These are phyloP conservation scores for Clepsis dumicolana DNA, from an alignment of 2,888 invertebrate species.

Conservation along the genomic window DNA sequence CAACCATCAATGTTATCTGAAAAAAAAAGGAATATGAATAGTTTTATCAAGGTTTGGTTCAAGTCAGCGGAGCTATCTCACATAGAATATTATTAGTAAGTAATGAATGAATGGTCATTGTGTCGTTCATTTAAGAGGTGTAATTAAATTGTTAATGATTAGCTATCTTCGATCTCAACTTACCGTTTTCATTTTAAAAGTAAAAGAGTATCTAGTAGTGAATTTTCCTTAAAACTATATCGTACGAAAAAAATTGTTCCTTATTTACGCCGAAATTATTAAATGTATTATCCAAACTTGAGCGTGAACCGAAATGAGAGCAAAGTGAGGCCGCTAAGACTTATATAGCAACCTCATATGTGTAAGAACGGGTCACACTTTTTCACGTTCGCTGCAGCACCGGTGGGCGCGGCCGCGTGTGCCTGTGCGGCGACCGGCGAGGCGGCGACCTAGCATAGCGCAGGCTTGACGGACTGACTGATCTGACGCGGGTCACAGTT, in stretches of 20 bases:
- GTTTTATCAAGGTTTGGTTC: neutral
- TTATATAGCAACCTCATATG: slow-evolving; percentile 85
- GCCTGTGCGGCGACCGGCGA: too few relatives aligned
- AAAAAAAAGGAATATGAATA: slow-evolving; percentile 52
- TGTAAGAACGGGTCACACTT: slow-evolving; percentile 84
- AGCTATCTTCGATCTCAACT: slow-evolving; percentile 50
- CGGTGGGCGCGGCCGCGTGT: slow-evolving; percentile 74
- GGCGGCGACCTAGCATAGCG: slow-evolving; percentile 35
- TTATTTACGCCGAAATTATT: slow-evolving; percentile 52
- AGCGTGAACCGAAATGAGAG: slow-evolving; percentile 84
- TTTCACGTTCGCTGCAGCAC: slow-evolving; percentile 79
- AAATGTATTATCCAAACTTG: slow-evolving; percentile 80
- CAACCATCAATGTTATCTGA: slow-evolving; percentile 65
- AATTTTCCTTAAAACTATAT: slow-evolving; percentile 36
- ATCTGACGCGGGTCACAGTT: slow-evolving; percentile 34
- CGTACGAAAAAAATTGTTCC: slow-evolving; percentile 31
- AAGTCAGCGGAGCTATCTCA: neutral
- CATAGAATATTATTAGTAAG: neutral
- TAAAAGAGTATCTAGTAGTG: slow-evolving; percentile 41
- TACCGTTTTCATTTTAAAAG: slow-evolving; percentile 71
- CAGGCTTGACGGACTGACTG: slow-evolving; percentile 11
- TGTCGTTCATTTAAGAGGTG: neutral
- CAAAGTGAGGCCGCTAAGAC: slow-evolving; percentile 78
- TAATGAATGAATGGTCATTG: neutral
- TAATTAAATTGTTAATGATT: neutral